Base-by-base conservation (phyloP, 2,888 invertebrate species). In the Thymelicus lineola region DNA sequence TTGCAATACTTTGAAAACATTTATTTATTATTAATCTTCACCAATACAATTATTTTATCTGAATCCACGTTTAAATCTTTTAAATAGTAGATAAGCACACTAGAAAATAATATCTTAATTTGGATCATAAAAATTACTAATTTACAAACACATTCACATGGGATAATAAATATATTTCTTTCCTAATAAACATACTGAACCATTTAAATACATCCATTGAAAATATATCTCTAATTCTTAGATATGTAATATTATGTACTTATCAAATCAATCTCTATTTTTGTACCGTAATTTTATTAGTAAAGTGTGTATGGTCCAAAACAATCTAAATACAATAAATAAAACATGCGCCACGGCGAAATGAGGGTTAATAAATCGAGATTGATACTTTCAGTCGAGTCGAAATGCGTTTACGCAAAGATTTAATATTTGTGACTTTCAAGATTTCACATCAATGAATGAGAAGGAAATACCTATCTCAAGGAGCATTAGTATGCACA, bases 351-450 rank as follows among this genome's bases (percentile, higher is more conserved):
- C 46, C 48, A 28, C 45, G n/a, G 53, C 36, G 38, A 60, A 20
- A 46, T 58, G 28, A 3, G 62, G 53, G 42, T 62, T 62, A 68
- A 53, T 62, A 55, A 12, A 57, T 63, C 57, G 36, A 36, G 48
- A 48, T 50, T 57, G 15, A n/a, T 62, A 20, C 17, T 42, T 67
- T 68, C 68, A 68, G 68, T 68, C 68, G 57, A 55, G 68, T 69
- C 57, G 62, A 69, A 62, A 69, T 69, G 68, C 58, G 36, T 36
- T 58, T 38, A 7, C 38, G 38, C 38, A 58, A 58, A 38, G 15
- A 58, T 58, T 57, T 36, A 55, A 55, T 55, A 9, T 12, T 17
- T 17, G 50, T 50, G 14, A 50, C 50, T 50, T 46, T 14, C n/a
- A n/a, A n/a, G n/a, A n/a, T n/a, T n/a, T n/a, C 7, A 17, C 50